Conservation (phyloP, 2,888 invertebrate genomes). For the Drosophila planitibia region DNA sequence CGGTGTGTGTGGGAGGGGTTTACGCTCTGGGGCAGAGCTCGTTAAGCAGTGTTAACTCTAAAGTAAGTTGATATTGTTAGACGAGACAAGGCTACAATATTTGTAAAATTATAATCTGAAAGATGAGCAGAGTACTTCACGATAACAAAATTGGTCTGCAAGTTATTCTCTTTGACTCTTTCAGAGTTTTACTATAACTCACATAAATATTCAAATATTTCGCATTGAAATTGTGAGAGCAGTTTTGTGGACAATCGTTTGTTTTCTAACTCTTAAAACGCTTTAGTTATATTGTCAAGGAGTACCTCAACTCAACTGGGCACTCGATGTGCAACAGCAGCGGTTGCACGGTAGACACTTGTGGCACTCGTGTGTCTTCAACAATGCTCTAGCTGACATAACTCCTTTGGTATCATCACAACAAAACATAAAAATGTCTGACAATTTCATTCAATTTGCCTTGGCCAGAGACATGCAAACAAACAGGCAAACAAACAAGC, state of each 20-base stretch:
- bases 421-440: conserved; percentile 38
- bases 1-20: not conserved
- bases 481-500: conserved; percentile 15
- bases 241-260: not conserved
- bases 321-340: conserved; percentile 18
- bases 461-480: conserved; percentile 26
- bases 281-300: conserved; percentile 3
- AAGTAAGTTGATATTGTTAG: not conserved
- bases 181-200: not conserved
- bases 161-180: not conserved
- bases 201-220: not conserved
- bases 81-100: not conserved
- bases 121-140: not conserved
- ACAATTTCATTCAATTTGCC: conserved; percentile 58
- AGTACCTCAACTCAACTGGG: not conserved
- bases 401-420: conserved; percentile 30
- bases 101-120: not conserved
- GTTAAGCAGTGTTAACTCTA: conserved; percentile 3
- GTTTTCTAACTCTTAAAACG: not conserved
- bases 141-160: not conserved
- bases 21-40: not conserved
- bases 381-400: conserved; percentile 15
- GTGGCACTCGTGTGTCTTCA: not conserved
- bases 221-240: not conserved
- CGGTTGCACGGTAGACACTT: not conserved